Percentiles rank a stretch among this genome's conserved stretches.
phyloP scores from a whole-genome alignment of 2,797 vertebrate species.

The Pangasius djambal region DNA sequence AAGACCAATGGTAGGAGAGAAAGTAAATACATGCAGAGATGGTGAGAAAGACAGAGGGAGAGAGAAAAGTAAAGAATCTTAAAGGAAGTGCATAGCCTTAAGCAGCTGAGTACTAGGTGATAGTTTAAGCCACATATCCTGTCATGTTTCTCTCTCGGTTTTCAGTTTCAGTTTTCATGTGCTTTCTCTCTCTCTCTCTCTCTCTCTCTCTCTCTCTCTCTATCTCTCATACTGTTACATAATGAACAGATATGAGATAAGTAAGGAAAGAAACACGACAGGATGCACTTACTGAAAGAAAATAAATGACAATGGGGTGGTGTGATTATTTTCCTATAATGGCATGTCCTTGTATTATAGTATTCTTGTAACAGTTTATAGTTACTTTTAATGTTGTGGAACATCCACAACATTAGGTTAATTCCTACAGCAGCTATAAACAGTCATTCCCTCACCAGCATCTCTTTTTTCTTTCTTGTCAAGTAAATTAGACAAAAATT shows the following conservation, averaged over 20 bases:
- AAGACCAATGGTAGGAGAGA: not conserved
- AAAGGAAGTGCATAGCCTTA: not conserved
- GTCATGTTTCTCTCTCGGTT: not conserved
- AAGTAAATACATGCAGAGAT: not conserved
- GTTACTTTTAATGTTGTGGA: too few species aligned
- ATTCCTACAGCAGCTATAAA: not conserved
- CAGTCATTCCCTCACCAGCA: not conserved
- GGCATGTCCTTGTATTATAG: not conserved
- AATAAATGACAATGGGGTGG: not conserved
- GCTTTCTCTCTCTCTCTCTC: not conserved
- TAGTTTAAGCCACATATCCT: not conserved
- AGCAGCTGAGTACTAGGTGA: not conserved
- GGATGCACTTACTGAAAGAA: not conserved
- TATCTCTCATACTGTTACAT: not conserved
- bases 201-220: not conserved
- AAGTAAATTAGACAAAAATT: not conserved
- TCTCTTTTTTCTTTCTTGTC: not conserved
- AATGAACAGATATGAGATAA: not conserved
- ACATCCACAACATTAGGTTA: not conserved
- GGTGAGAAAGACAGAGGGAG: not conserved
- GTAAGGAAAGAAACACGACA: not conserved
- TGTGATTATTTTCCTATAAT: not conserved
- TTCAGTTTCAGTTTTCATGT: too few species aligned
- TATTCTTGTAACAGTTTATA: not conserved
- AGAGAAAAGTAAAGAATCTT: not conserved